These are phyloP conservation scores for Macrochelys suwanniensis DNA, from an alignment of 2,797 vertebrate species.

Conservation along the genomic window DNA sequence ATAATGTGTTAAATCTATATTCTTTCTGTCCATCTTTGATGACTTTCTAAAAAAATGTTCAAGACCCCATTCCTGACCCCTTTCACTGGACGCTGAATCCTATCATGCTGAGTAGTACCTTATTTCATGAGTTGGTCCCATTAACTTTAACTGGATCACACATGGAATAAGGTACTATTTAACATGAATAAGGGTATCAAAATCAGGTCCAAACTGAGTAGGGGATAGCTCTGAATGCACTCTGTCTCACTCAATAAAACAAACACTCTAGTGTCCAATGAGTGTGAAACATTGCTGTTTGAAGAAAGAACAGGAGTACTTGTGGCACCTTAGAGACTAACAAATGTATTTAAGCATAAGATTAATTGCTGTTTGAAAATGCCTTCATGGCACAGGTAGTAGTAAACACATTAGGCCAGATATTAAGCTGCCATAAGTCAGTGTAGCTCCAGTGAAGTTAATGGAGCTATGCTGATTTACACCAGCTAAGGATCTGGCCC, in stretches of 20 bases:
- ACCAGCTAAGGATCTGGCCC: constrained; percentile 50
- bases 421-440: constrained; percentile 21
- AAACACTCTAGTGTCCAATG: constrained; percentile 42
- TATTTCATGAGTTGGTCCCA: constrained; percentile 37
- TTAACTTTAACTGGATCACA: not conserved
- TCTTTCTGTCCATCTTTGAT: not conserved
- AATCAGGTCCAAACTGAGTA: constrained; percentile 36
- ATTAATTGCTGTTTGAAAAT: constrained; percentile 47
- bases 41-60: fast-evolving
- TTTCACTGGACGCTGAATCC: not conserved
- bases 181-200: not conserved
- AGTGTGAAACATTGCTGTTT: constrained; percentile 48
- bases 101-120: not conserved
- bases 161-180: not conserved
- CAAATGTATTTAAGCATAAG: no score
- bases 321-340: no score
- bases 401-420: constrained; percentile 13
- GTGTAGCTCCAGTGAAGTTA: constrained; percentile 47
- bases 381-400: constrained; percentile 56
- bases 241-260: constrained; percentile 54
- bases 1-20: not conserved
- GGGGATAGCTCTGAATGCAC: constrained; percentile 36
- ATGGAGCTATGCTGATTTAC: constrained; percentile 45
- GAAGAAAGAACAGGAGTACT: not conserved
- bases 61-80: not conserved